phyloP scores from a whole-genome alignment of 1,140 invertebrate genomes.

The Theocolax elegans region DNA sequence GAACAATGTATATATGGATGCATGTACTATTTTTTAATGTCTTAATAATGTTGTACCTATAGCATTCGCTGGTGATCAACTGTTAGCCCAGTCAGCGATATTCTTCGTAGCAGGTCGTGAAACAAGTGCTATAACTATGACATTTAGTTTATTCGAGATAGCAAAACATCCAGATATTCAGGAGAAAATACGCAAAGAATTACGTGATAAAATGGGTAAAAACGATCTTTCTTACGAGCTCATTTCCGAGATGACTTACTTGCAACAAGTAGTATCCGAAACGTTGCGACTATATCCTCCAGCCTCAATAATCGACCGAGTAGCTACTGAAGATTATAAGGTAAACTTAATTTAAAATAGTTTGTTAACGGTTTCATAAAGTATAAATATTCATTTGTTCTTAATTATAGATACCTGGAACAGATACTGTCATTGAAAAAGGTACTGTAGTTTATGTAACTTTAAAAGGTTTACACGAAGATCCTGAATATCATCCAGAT shows the following conservation, averaged over 20 bases:
- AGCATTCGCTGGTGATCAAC: constrained; percentile 43
- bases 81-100: constrained; percentile 54
- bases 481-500: constrained; percentile 61
- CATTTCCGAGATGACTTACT: constrained; percentile 51
- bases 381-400: no score
- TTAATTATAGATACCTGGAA: constrained; percentile 48
- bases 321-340: constrained; percentile 58
- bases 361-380: no score
- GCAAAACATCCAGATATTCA: constrained; percentile 53
- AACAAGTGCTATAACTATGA: constrained; percentile 66
- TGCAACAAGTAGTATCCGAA: constrained; percentile 51
- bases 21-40: no score
- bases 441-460: constrained; percentile 50
- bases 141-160: constrained; percentile 60
- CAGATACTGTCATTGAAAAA: constrained; percentile 49
- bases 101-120: constrained; percentile 69
- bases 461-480: constrained; percentile 61
- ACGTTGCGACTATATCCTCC: constrained; percentile 70
- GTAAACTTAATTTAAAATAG: constrained; percentile 36
- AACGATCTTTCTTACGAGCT: constrained; percentile 46
- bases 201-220: constrained; percentile 60
- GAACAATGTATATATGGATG: not conserved
- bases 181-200: constrained; percentile 69
- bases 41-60: no score
- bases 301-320: constrained; percentile 68